Evolutionary conservation across 2,113 vertebrate species (phyloP), one percentile per base, ranked within the genome.

Genomic region (Xiphias gladius): DNA sequence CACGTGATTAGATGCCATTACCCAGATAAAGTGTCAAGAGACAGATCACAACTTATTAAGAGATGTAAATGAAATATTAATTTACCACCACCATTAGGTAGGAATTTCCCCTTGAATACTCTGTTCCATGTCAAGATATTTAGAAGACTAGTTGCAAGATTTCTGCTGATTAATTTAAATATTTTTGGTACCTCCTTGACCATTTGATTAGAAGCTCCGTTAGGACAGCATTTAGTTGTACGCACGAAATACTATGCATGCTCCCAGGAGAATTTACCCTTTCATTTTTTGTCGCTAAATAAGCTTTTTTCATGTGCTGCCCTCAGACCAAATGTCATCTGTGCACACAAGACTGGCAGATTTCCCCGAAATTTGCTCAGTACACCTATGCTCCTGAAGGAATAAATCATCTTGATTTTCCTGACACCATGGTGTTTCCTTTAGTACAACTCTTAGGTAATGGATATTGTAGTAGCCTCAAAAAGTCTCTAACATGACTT

Each of bases 391-490:
- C 30, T 50, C 16, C 24, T 17, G 24, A 61, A 24, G 30, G 14
- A 66, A 30, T 0, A 35, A 39, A 62, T 11, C 0, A 4, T 26
- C 43, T 12, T 0, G 26, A n/a, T 55, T 69, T 77, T 26, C 26
- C 28, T 59, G 32, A 37, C 14, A 67, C 17, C 3, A 12, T 22
- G 0, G 1, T 57, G 0, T 35, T 59, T 66, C 54, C 30, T 58
- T 65, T 17, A 20, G 24, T 59, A n/a, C 0, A 3, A 37, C 2
- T 59, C 37, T 10, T 17, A 20, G 22, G 28, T 57, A 13, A 63
- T 62, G 9, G 35, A 32, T 71, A 50, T 37, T 78, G 28, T n/a
- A 13, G 22, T 37, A 58, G 28, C 63, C 30, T 57, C 32, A 82
- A 35, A 73, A 13, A 80, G 57, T 19, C 43, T 43, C 30, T 35